A percentile compares a stretch with the other conserved stretches of the same genome.
Evolutionary conservation across 2,888 invertebrate genomes (phyloP).

Genomic region (Dryocosmus kuriphilus): DNA sequence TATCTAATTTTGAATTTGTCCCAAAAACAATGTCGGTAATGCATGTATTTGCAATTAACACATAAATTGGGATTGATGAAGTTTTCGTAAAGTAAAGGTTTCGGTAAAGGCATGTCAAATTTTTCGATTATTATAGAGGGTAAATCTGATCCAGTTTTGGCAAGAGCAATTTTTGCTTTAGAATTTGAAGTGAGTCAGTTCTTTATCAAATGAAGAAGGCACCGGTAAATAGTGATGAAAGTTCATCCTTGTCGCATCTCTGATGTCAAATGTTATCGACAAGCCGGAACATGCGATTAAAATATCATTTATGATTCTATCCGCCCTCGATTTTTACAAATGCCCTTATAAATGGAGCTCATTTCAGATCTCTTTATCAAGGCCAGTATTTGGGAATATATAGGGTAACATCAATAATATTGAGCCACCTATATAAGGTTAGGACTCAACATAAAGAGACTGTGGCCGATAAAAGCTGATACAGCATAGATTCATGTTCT

Average conservation of each 20-base stretch:
- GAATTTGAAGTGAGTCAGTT: constrained; percentile 30
- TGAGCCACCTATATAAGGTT: too few species aligned
- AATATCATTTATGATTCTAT: constrained; percentile 1
- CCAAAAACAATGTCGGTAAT: too few species aligned
- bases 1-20: too few species aligned
- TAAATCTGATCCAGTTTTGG: background rate
- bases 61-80: too few species aligned
- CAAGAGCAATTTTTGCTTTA: constrained; percentile 7
- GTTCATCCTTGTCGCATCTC: constrained; percentile 50
- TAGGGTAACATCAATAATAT: too few species aligned
- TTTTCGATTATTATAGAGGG: background rate
- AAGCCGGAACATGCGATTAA: constrained; percentile 41
- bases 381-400: background rate
- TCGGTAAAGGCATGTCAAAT: background rate
- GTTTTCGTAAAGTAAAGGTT: too few species aligned
- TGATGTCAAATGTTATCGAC: constrained; percentile 64
- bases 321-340: background rate
- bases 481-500: too few species aligned
- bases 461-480: too few species aligned
- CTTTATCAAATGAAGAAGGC: constrained; percentile 15
- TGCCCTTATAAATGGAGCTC: background rate
- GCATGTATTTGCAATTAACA: too few species aligned
- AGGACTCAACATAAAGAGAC: too few species aligned
- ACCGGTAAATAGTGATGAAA: constrained; percentile 35
- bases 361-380: background rate